These are phyloP conservation scores for Ectemnius cavifrons DNA, from an alignment of 2,888 invertebrate species.

Conservation along the genomic window DNA sequence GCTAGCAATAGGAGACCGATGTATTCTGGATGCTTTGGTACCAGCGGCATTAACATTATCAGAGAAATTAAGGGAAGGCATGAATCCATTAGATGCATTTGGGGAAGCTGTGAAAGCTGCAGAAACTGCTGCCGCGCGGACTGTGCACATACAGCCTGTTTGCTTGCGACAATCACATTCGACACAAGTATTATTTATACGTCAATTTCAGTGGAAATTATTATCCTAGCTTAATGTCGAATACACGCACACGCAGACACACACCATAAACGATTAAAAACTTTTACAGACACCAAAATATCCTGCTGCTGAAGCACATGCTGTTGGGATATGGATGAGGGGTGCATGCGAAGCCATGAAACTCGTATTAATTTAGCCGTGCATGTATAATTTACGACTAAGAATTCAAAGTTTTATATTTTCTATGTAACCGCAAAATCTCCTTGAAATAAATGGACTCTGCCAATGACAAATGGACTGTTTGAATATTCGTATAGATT, in stretches of 20 bases:
- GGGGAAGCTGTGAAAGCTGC: conserved; percentile 74
- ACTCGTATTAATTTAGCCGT: conserved; percentile 34
- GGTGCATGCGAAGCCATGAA: conserved; percentile 79
- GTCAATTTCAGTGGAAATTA: too few species aligned
- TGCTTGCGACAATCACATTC: neutral
- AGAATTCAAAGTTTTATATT: conserved; percentile 16
- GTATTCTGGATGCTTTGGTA: conserved; percentile 81
- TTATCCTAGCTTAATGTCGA: too few species aligned
- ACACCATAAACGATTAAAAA: too few species aligned
- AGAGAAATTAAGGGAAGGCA: conserved; percentile 53
- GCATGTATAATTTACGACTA: neutral
- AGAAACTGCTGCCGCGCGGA: conserved; percentile 71
- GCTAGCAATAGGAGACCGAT: conserved; percentile 84
- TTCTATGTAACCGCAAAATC: neutral
- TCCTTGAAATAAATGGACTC: neutral
- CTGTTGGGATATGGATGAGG: conserved; percentile 81
- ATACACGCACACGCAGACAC: too few species aligned
- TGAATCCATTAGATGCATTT: conserved; percentile 70
- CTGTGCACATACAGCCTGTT: conserved; percentile 25
- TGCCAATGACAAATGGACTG: neutral
- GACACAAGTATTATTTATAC: too few species aligned
- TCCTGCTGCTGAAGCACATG: conserved; percentile 82
- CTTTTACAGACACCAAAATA: conserved; percentile 60
- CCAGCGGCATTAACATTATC: conserved; percentile 64
- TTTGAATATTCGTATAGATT: neutral